Evolutionary conservation across 2,113 vertebrate species (phyloP).

Genomic region (Gymnogyps californianus): DNA sequence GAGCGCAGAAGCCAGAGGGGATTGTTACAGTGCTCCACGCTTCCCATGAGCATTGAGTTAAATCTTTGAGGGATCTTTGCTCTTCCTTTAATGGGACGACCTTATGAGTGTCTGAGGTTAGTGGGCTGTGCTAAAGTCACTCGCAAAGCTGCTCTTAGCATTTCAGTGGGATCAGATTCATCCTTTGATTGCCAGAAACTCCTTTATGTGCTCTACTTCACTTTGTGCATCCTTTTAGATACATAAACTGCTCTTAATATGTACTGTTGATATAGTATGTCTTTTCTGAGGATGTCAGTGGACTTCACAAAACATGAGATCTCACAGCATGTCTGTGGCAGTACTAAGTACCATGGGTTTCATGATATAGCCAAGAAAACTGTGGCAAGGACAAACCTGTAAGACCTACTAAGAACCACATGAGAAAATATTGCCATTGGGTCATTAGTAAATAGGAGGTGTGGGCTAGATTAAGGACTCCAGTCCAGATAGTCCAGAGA

Average conservation of each 20-base stretch:
- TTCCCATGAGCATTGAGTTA: background rate
- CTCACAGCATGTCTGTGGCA: background rate
- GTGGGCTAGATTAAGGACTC: background rate
- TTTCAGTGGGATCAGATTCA: background rate
- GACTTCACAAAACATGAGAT: background rate
- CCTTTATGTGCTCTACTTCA: background rate
- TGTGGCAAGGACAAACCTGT: background rate
- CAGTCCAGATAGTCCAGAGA: background rate
- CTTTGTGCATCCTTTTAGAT: background rate
- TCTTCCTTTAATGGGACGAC: background rate
- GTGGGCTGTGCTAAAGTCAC: background rate
- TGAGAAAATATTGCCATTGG: background rate
- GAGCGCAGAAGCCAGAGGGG: background rate
- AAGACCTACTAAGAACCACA: background rate
- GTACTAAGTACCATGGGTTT: background rate
- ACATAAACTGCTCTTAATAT: background rate
- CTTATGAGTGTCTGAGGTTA: background rate
- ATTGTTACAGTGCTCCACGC: background rate
- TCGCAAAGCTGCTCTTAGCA: background rate
- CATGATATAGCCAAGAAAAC: background rate
- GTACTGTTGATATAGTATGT: background rate
- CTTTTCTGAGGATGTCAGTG: background rate
- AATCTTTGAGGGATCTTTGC: background rate
- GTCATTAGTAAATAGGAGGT: background rate
- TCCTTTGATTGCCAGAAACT: background rate